Base-by-base conservation (phyloP, 2,113 vertebrate genomes). In the Semicossyphus pulcher region DNA sequence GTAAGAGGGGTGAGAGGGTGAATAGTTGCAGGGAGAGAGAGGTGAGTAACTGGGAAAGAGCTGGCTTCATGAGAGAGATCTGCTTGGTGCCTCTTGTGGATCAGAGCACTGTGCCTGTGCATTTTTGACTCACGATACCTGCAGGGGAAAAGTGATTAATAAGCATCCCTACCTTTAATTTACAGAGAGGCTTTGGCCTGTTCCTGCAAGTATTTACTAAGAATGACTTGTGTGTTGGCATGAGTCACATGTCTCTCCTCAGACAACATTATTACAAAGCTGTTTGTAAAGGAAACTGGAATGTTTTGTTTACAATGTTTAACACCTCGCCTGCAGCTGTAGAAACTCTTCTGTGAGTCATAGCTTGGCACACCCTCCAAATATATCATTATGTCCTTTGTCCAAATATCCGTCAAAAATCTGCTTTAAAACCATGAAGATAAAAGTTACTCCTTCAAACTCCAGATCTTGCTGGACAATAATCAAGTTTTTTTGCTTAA, bases 1-100 rank as follows among this genome's bases (percentile, higher is more conserved):
- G 90, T 90, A 86, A 61, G 31, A n/a, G 21, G n/a, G 60, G 76
- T 62, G 53, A 62, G 80, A 61, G 56, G 26, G 18, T 26, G 25
- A 31, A 39, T 32, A 72, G 54, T 10, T 49, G 15, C 59, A 54
- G 69, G 57, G 52, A 56, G 57, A 68, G 47, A 26, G 59, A 61
- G 74, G 68, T 79, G 75, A 78, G 78, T 76, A 39, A 80, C 44
- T 1, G 1, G 45, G 26, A 52, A 47, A 59, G 36, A 62, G 25
- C 1, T 64, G 34, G 54, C 39, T 39, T 7, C 31, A 15, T 21
- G 28, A 75, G 39, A 60, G 42, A 70, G 20, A 36, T 54, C 29
- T 61, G 57, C 68, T 49, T 39, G 68, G 67, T 76, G 70, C 62
- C 31, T 76, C 49, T 39, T 76, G 58, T 76, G 51, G 56, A 67